Percentiles rank a stretch among this genome's conserved stretches.
These are phyloP conservation scores for Zeuzera pyrina DNA, from an alignment of 2,888 invertebrate species.

Conservation along the genomic window DNA sequence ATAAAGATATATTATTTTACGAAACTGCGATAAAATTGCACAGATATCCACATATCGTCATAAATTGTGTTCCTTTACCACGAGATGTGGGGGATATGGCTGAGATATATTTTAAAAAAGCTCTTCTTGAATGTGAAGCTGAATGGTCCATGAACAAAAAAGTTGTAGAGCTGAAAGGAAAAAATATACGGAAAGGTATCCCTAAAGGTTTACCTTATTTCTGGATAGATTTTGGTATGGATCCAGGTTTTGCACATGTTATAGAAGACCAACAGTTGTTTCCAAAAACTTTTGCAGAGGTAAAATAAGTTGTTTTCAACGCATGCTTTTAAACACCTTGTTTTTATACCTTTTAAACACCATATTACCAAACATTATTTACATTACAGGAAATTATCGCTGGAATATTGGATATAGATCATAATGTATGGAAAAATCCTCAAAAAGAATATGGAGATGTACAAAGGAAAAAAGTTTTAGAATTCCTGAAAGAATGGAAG, in stretches of 20 bases:
- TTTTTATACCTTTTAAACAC: constrained; percentile 4
- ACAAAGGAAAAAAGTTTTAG: constrained; percentile 82
- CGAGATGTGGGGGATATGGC: constrained; percentile 89
- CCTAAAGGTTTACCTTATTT: constrained; percentile 97
- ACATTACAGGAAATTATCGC: constrained; percentile 88
- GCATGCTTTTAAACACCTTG: no score
- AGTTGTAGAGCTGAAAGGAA: constrained; percentile 69
- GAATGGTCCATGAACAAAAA: constrained; percentile 98
- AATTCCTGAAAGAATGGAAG: constrained; percentile 82
- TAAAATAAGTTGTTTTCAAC: no score
- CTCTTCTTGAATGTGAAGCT: constrained; percentile 92
- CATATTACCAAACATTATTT: constrained; percentile 2
- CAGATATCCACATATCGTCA: constrained; percentile 85
- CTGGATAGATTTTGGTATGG: constrained; percentile 92
- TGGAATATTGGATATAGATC: constrained; percentile 93
- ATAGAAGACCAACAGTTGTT: constrained; percentile 94
- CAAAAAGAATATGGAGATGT: constrained; percentile 81
- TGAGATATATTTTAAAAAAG: constrained; percentile 98
- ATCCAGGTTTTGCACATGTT: constrained; percentile 95
- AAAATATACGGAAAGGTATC: constrained; percentile 84
- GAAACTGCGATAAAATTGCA: constrained; percentile 87
- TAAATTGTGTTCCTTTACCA: constrained; percentile 92
- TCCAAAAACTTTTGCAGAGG: constrained; percentile 92
- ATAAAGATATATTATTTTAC: constrained; percentile 90
- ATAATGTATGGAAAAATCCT: constrained; percentile 88